phyloP scores from a whole-genome alignment of 2,797 vertebrate genomes.

The Acrossocheilus fasciatus region DNA sequence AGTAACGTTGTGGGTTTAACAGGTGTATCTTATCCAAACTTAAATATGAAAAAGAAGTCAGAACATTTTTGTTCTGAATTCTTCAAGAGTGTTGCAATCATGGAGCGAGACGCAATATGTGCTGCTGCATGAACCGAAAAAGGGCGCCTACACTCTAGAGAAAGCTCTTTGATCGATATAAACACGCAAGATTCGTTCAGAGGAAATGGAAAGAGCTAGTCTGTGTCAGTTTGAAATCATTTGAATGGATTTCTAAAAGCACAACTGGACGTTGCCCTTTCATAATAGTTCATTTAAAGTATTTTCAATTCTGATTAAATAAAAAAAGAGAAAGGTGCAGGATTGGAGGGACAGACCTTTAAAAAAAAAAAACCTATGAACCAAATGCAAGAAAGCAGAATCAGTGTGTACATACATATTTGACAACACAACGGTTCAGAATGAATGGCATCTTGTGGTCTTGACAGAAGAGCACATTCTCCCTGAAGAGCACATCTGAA shows the following conservation, averaged over 20 bases:
- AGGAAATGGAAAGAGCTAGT: neutral
- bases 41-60: neutral
- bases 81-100: constrained; percentile 37
- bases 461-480: constrained; percentile 58
- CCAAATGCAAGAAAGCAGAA: constrained; percentile 17
- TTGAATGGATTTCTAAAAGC: constrained; percentile 25
- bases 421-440: constrained; percentile 36
- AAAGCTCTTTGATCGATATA: constrained; percentile 7
- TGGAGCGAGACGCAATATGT: constrained; percentile 48
- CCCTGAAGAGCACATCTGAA: constrained; percentile 50
- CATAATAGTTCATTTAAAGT: neutral
- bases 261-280: neutral
- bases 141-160: constrained; percentile 5
- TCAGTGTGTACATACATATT: neutral
- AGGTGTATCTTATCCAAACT: neutral
- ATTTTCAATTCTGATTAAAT: neutral
- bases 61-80: constrained; percentile 15
- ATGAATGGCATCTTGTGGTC: constrained; percentile 56
- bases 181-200: neutral
- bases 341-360: neutral
- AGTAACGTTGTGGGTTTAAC: neutral
- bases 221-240: neutral
- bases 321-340: neutral
- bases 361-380: neutral
- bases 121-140: constrained; percentile 17